A percentile compares a stretch with the other conserved stretches of the same genome.
Evolutionary conservation across 2,888 invertebrate genomes (phyloP).

Genomic region (Halocaridina rubra): DNA sequence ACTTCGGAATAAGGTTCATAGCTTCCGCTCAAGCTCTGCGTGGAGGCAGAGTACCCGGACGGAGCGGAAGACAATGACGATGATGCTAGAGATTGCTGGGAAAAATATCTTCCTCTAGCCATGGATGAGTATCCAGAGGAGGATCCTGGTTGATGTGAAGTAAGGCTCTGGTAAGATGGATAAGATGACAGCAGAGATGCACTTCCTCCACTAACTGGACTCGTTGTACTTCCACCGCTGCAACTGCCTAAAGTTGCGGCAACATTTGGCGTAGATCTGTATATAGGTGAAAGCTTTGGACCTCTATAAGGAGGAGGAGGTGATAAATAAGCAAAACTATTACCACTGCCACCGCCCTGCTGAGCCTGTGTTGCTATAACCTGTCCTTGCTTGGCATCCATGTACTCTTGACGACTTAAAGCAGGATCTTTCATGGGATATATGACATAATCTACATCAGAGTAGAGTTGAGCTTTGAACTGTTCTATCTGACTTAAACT

Average conservation of each 20-base stretch:
- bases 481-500: constrained; percentile 82
- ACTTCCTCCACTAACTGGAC: constrained; percentile 53
- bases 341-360: constrained; percentile 64
- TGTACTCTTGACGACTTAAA: constrained; percentile 89
- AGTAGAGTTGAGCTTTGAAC: constrained; percentile 89
- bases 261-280: constrained; percentile 85
- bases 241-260: constrained; percentile 64
- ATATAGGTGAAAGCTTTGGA: constrained; percentile 78
- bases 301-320: constrained; percentile 73
- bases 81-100: constrained; percentile 65
- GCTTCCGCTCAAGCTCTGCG: constrained; percentile 66
- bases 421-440: constrained; percentile 91
- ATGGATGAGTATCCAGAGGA: constrained; percentile 65
- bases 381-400: constrained; percentile 81
- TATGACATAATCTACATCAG: constrained; percentile 91
- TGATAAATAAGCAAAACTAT: constrained; percentile 65
- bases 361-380: constrained; percentile 63
- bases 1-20: constrained; percentile 64
- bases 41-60: constrained; percentile 66
- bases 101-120: constrained; percentile 63
- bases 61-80: constrained; percentile 67
- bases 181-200: constrained; percentile 50
- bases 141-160: constrained; percentile 62
- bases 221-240: constrained; percentile 31
- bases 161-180: constrained; percentile 56